These are phyloP conservation scores for Sitophilus oryzae DNA, from an alignment of 1,140 invertebrate species.

Conservation along the genomic window DNA sequence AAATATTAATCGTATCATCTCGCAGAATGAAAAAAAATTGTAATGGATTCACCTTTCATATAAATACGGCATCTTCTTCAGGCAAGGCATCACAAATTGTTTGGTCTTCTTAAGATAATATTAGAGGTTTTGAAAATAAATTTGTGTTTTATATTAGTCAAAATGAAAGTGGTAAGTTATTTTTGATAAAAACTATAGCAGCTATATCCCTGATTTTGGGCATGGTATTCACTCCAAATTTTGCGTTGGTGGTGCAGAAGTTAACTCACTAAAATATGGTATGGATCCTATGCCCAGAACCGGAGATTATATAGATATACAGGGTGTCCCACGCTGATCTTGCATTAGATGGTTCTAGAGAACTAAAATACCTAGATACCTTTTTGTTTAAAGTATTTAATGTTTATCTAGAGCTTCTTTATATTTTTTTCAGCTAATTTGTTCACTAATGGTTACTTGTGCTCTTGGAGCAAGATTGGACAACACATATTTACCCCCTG, in stretches of 20 bases:
- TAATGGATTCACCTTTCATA: not conserved
- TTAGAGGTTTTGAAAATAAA: not conserved
- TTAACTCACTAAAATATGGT: too few relatives aligned
- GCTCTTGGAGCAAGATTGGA: constrained; percentile 23
- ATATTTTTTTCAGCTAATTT: constrained; percentile 23
- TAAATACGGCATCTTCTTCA: not conserved
- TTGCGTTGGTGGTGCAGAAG: too few relatives aligned
- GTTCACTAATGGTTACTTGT: constrained; percentile 24
- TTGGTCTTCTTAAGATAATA: not conserved
- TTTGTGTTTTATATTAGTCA: not conserved
- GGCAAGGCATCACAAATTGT: not conserved
- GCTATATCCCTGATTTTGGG: not conserved
- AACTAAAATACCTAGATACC: too few relatives aligned
- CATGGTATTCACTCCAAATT: too few relatives aligned
- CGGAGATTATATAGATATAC: too few relatives aligned
- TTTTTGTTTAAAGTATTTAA: too few relatives aligned
- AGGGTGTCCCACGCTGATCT: too few relatives aligned
- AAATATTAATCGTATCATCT: constrained; percentile 18
- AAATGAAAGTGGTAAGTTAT: constrained; percentile 12
- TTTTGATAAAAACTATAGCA: not conserved
- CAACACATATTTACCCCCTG: constrained; percentile 35
- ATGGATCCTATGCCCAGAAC: too few relatives aligned
- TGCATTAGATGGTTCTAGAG: too few relatives aligned
- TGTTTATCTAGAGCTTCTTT: too few relatives aligned
- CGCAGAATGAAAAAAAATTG: too few relatives aligned